phyloP scores from a whole-genome alignment of 2,888 invertebrate species.

The Spisula subtruncata region DNA sequence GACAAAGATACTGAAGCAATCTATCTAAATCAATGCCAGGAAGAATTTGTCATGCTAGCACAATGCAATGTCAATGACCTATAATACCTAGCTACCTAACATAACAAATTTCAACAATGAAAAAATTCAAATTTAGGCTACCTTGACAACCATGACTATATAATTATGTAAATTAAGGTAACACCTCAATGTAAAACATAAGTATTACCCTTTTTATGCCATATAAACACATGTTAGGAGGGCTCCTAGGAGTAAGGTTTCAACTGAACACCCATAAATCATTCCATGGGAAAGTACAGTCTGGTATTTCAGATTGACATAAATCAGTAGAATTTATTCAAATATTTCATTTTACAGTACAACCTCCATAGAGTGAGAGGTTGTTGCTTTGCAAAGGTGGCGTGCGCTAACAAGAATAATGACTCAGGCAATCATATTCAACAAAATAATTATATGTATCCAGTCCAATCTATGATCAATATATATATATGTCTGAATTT shows the following conservation, averaged over 20 bases:
- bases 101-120: neutral
- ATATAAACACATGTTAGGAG: neutral
- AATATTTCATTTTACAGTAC: no score
- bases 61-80: neutral
- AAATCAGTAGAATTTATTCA: neutral
- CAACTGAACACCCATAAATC: neutral
- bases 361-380: no score
- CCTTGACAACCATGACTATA: neutral
- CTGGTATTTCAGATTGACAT: neutral
- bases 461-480: no score
- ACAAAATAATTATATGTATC: no score
- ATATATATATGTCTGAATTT: no score
- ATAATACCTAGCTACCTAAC: neutral
- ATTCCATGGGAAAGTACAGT: neutral
- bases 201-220: neutral
- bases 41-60: neutral
- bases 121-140: conserved; percentile 5
- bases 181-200: neutral
- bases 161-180: conserved; percentile 18
- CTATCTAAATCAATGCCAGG: conserved; percentile 12
- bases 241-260: neutral
- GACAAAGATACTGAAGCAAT: neutral
- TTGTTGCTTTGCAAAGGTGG: no score
- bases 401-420: no score
- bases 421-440: no score